These are phyloP conservation scores for Trachelus troglodyta DNA, from an alignment of 2,888 invertebrate genomes.

Conservation along the genomic window DNA sequence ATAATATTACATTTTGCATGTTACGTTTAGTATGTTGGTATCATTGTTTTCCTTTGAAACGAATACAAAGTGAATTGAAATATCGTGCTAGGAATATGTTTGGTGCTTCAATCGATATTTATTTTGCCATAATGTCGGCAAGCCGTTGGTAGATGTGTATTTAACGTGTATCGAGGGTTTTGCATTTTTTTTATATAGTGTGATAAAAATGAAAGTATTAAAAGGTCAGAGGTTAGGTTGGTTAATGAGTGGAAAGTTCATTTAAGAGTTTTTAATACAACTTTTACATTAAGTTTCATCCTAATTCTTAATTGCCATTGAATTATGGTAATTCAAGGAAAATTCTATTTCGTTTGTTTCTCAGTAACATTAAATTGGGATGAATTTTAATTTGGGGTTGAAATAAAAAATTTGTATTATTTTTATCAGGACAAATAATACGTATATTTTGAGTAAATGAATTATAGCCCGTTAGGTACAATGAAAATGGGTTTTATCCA, in stretches of 20 bases:
- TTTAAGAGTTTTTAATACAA: no score
- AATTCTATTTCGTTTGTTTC: no score
- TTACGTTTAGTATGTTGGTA: not conserved
- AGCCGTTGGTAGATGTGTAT: not conserved
- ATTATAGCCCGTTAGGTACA: not conserved
- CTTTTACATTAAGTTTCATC: no score
- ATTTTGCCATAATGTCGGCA: not conserved
- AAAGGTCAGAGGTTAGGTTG: no score
- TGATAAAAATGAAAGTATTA: no score
- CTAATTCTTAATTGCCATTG: no score
- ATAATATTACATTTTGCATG: not conserved
- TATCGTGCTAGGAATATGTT: not conserved
- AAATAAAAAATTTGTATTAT: no score
- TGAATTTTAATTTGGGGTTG: no score
- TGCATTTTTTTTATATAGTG: not conserved
- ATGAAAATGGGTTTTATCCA: not conserved
- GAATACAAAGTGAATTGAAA: not conserved
- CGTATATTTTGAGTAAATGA: not conserved
- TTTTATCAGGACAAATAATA: not conserved
- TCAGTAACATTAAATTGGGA: no score
- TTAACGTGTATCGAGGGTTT: not conserved
- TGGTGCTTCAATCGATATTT: not conserved
- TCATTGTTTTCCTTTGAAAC: not conserved
- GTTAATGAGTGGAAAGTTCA: no score
- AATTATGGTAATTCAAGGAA: no score